Conservation (phyloP, 2,113 vertebrate species). For the Neotragus moschatus region DNA sequence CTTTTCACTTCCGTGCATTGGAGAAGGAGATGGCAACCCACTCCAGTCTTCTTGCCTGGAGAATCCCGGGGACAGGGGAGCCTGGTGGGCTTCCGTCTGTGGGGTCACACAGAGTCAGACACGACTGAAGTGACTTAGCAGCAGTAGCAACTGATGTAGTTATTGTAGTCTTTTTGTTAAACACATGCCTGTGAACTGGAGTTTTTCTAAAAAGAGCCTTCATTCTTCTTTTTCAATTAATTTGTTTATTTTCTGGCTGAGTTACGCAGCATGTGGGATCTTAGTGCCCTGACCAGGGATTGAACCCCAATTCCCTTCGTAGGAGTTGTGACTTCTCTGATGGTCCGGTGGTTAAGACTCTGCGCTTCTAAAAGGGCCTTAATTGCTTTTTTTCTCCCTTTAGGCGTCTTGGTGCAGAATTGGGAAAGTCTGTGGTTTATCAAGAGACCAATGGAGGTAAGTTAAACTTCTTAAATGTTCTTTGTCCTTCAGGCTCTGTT, state of each 20-base stretch:
- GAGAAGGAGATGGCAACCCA: too few species aligned
- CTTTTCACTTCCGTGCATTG: too few species aligned
- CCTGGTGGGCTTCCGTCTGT: too few species aligned
- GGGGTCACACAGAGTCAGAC: too few species aligned
- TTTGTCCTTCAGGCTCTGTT: background rate
- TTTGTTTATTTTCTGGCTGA: background rate
- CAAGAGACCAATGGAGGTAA: conserved; percentile 97
- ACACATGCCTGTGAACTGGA: background rate
- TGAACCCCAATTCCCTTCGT: background rate
- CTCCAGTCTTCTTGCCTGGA: too few species aligned
- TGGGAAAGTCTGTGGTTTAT: conserved; percentile 96
- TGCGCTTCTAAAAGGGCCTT: background rate
- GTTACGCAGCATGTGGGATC: background rate
- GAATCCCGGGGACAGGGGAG: too few species aligned
- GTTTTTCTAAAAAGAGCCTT: background rate
- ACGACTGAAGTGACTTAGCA: too few species aligned
- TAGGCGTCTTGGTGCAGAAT: conserved; percentile 94
- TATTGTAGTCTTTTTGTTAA: background rate
- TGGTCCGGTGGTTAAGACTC: background rate
- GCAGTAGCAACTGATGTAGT: background rate
- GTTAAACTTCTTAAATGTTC: background rate
- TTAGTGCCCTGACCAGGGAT: background rate
- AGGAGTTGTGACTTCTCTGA: background rate
- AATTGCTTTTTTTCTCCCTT: background rate
- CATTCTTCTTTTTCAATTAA: background rate